A percentile compares a stretch with the other conserved stretches of the same genome.
Evolutionary conservation across 2,888 invertebrate species (phyloP).

Genomic region (Phorcus lineatus): DNA sequence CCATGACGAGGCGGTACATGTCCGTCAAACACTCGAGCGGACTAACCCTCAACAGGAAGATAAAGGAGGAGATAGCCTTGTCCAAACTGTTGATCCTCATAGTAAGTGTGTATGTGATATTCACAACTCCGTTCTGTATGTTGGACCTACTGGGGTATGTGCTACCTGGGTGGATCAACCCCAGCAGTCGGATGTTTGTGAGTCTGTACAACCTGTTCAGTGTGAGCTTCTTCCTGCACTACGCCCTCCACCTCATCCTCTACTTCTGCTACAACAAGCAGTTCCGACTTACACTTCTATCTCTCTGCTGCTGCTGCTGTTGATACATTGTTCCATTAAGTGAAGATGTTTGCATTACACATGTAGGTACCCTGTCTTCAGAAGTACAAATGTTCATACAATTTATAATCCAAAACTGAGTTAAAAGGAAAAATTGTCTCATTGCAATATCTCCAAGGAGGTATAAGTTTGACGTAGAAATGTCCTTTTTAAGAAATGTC

Average conservation of each 20-base stretch:
- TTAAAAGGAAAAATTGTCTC: too few relatives aligned
- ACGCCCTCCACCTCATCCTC: conserved; percentile 67
- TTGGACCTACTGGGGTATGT: conserved; percentile 59
- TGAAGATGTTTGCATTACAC: too few relatives aligned
- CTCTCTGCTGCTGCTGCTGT: conserved; percentile 69
- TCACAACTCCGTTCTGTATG: conserved; percentile 66
- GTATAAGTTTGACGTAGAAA: too few relatives aligned
- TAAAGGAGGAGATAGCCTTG: conserved; percentile 65
- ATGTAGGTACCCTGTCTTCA: too few relatives aligned
- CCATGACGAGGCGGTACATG: conserved; percentile 54
- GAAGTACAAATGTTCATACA: too few relatives aligned
- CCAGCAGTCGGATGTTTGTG: conserved; percentile 51
- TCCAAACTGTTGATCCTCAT: conserved; percentile 65
- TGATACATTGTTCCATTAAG: conserved; percentile 26
- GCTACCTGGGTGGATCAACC: conserved; percentile 48
- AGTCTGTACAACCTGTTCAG: conserved; percentile 65
- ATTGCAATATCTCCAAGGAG: too few relatives aligned
- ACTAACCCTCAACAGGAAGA: conserved; percentile 58
- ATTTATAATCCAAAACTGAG: too few relatives aligned
- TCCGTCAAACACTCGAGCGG: conserved; percentile 62
- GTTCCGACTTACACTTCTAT: conserved; percentile 64
- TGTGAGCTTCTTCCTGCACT: conserved; percentile 68
- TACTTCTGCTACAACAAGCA: conserved; percentile 70
- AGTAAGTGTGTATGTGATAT: conserved; percentile 62
- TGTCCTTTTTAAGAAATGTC: too few relatives aligned